Evolutionary conservation across 2,113 vertebrate genomes (phyloP), one percentile per base, ranked within the genome.

Genomic region (Poecile atricapillus): DNA sequence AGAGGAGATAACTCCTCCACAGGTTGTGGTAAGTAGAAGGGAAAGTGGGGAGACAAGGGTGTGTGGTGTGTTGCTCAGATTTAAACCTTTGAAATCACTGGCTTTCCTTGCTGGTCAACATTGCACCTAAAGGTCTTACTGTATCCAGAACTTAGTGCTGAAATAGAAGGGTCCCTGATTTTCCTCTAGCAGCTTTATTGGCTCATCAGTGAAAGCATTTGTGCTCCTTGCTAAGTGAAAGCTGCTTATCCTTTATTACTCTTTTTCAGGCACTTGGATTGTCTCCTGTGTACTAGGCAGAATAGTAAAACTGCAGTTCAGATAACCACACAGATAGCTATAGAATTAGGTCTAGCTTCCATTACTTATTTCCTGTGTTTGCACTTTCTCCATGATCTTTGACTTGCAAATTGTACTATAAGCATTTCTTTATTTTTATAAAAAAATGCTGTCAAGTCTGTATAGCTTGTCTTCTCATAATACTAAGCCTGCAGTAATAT

Each of bases 1-100:
- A 59, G 99, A 99, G 79, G 98, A 99, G 86, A 98, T 99, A 28
- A 98, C 98, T 84, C 99, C 99, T 90, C 99, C 99, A 65, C 97
- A 98, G 59, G 98, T 98, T 93, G 98, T 98, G 98, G 99, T 99
- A 91, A 97, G 98, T 98, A 77, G 64, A 83, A 87, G 65, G 81
- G 65, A 28, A 44, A 28, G 49, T 49, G 39, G 49, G 65, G 50
- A 93, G 56, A 52, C 63, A 7, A 10, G 77, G 5, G 18, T 13
- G 28, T 70, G 47, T 64, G 47, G 33, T 75, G 21, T 75, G 21
- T 59, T 82, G 30, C 19, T 87, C 9, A 23, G 19, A 44, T 41
- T 13, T 35, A 43, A 47, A 74, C 13, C 12, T 60, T 52, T 1
- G 10, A 22, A 39, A 15, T 70, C 1, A 5, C 20, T 75, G 33